Base-by-base conservation (phyloP, 1,140 invertebrate species). In the Cotesia vestalis region DNA sequence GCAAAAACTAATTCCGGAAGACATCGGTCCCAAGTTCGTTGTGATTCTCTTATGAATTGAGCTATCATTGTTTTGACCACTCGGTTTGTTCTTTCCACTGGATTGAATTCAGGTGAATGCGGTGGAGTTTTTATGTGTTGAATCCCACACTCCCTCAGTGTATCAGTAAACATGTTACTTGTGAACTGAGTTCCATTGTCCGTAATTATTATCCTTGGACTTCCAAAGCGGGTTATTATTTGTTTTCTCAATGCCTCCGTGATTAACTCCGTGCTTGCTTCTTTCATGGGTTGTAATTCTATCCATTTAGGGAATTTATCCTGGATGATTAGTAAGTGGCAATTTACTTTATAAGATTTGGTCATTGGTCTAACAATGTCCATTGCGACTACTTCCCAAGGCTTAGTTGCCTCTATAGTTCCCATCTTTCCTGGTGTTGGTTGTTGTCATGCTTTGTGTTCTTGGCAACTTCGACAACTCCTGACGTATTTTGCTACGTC, bases 11-110 rank as follows among this genome's bases (percentile, higher is more conserved):
- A 72, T 60, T 80, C 75, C 4, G 60, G 73, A 0, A 86, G 55
- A 69, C 77, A 46, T 20, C 70, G 11, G 64, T 84, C 84, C 86
- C 84, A 88, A 59, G 74, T 68, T 40, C 75, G 69, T 11, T 74
- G 73, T 69, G 84, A 77, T 1, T 80, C 69, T n/a, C 78, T 63
- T 0, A 83, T 73, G 66, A 75, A 85, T 1, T 78, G 66, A 1
- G 77, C 14, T 0, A 74, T 74, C 64, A 67, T 72, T 0, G 75
- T 72, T 57, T 72, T 72, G 0, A 76, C 38, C 0, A 63, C 68
- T 12, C 67, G n/a, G 27, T 74, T 75, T 1, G 69, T 70, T 2
- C 72, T 20, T 60, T 75, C 74, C 0, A 74, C 61, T 1, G 76
- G 74, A 27, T 77, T 72, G 8, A 34, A 51, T 57, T 77, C 62